phyloP scores from a whole-genome alignment of 2,113 vertebrate species.

The Bombycilla garrulus region DNA sequence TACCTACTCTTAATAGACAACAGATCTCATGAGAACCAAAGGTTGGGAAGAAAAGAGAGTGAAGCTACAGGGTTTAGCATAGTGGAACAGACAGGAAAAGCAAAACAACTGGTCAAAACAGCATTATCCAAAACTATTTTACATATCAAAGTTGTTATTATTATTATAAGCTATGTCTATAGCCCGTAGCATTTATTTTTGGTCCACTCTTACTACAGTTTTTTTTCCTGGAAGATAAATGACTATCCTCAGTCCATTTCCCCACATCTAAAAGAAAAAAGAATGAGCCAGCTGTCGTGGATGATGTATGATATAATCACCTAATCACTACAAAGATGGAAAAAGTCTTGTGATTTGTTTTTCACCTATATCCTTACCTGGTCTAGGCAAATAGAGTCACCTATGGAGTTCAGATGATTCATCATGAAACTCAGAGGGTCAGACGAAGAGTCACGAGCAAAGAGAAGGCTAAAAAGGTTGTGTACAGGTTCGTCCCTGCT shows the following conservation, averaged over 20 bases:
- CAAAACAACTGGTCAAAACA: neutral
- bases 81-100: neutral
- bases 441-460: conserved; percentile 74
- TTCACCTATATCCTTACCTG: conserved; percentile 66
- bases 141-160: neutral
- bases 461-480: conserved; percentile 68
- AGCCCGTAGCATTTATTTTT: neutral
- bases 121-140: neutral
- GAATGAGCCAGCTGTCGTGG: neutral
- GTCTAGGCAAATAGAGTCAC: conserved; percentile 74
- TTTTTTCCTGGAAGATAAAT: neutral
- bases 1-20: neutral
- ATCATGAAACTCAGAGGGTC: conserved; percentile 85
- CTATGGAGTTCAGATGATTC: conserved; percentile 80
- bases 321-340: neutral
- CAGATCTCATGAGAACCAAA: neutral
- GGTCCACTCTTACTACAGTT: neutral
- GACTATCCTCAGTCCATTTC: neutral
- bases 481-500: conserved; percentile 21
- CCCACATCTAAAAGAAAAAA: neutral
- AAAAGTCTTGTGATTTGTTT: neutral
- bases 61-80: neutral
- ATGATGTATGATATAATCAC: neutral
- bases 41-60: neutral
- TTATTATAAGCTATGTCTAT: neutral